Base-by-base conservation (phyloP, 1,140 invertebrate genomes). In the Spodoptera frugiperda region DNA sequence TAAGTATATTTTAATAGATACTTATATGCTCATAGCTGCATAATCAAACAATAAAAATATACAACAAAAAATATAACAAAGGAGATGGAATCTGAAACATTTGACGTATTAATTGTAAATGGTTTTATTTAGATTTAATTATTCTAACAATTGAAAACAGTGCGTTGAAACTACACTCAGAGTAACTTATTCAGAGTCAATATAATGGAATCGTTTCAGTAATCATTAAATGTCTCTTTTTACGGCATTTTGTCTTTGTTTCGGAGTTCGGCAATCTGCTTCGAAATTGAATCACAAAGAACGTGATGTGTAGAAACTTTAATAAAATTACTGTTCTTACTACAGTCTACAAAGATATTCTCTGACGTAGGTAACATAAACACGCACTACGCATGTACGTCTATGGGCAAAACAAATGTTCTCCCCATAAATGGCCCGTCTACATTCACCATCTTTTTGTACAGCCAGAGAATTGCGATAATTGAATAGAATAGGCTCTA, bases 401-500 rank as follows among this genome's bases (percentile, higher is more conserved):
- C 25, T 25, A 68, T 30, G 48, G 49, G 10, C 21, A 15, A 21
- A 51, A 53, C 44, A 68, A 68, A 30, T 30, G 65, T 68, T 53
- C 65, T 68, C 53, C 53, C 65, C 65, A 15, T 53, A 33, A 33
- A 68, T 30, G 48, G 48, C 19, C 48, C 53, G 48, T 68, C 65
- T 68, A 21, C 65, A 68, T 68, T 51, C 65, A 12, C 49, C 49
- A 53, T 53, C 65, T 68, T 53, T 68, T 68, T 68, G 15, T 68
- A 30, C 19, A 51, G 14, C 65, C 4, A 51, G 25, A 53, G 49
- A 68, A 68, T 68, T 48, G 49, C 48, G 48, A 68, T 68, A 68
- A 68, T 68, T 68, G 49, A 68, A 53, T 53, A 14, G 33, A 53
- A 48, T 4, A 49, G 19, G 15, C 33, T 67, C 63, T 49, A 67